phyloP scores from a whole-genome alignment of 2,888 invertebrate species.

The Eilema griseolum region DNA sequence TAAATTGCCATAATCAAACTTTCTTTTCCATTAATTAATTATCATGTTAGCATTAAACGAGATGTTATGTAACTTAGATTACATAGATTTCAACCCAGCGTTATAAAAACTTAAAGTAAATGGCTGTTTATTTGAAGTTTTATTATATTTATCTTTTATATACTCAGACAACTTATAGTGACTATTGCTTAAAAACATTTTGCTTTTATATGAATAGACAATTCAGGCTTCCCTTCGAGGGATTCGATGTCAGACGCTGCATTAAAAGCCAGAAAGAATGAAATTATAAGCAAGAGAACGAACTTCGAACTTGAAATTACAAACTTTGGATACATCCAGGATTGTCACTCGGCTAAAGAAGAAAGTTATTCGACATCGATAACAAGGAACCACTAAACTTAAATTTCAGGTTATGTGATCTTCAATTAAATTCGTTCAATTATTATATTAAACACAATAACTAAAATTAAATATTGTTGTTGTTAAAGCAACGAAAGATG shows the following conservation, averaged over 20 bases:
- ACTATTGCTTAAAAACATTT: background rate
- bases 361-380: background rate
- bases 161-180: no score
- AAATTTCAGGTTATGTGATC: slow-evolving; percentile 34
- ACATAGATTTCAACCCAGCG: background rate
- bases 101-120: background rate
- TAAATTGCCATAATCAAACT: no score
- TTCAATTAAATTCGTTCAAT: slow-evolving; percentile 53
- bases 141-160: background rate
- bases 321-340: background rate
- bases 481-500: slow-evolving; percentile 60
- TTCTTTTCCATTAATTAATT: no score
- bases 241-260: background rate
- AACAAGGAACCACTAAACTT: slow-evolving; percentile 19
- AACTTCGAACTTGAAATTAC: background rate
- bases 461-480: slow-evolving; percentile 37
- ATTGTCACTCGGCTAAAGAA: background rate
- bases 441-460: slow-evolving; percentile 44
- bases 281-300: no score
- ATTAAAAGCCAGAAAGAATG: background rate
- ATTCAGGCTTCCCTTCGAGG: background rate
- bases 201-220: background rate
- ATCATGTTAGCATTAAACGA: no score
- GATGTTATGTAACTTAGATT: background rate
- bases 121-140: background rate